Evolutionary conservation across 2,797 vertebrate genomes (phyloP).

Genomic region (Tenualosa ilisha): DNA sequence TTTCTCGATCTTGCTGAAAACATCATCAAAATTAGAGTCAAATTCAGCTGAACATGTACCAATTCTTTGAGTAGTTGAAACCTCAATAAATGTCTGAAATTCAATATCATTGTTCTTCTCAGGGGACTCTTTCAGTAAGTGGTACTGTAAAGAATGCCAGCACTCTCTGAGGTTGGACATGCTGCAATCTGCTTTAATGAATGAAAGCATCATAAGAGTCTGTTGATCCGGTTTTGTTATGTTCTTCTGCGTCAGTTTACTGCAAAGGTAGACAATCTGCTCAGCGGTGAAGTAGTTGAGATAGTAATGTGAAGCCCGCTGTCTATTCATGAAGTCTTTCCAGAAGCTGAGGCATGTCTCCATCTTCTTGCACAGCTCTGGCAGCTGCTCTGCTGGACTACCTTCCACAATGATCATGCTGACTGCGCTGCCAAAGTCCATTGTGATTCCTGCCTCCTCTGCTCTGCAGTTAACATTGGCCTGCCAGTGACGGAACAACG

Average conservation of each 20-base stretch:
- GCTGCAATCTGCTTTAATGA: constrained; percentile 79
- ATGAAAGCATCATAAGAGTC: constrained; percentile 89
- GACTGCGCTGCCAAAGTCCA: constrained; percentile 74
- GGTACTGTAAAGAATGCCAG: constrained; percentile 72
- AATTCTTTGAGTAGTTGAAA: constrained; percentile 38
- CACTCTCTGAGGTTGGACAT: constrained; percentile 63
- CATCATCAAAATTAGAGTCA: constrained; percentile 1
- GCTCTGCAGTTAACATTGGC: constrained; percentile 74
- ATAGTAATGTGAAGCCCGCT: constrained; percentile 82
- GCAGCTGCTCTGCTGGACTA: constrained; percentile 73
- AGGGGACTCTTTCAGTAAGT: constrained; percentile 64
- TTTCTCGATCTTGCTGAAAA: constrained; percentile 53
- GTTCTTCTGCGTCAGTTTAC: constrained; percentile 70
- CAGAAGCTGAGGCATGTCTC: constrained; percentile 83
- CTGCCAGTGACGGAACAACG: constrained; percentile 87
- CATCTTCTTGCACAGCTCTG: constrained; percentile 84
- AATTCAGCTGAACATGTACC: constrained; percentile 27
- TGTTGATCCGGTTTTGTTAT: constrained; percentile 59
- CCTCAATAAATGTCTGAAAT: constrained; percentile 72
- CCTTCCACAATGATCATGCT: constrained; percentile 71
- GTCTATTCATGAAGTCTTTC: constrained; percentile 80
- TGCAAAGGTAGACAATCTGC: constrained; percentile 89
- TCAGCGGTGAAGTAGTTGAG: constrained; percentile 93
- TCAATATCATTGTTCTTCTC: constrained; percentile 69
- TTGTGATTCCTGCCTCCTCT: constrained; percentile 61